Base-by-base conservation (phyloP, 2,888 invertebrate genomes). In the Bugulina stolonifera region DNA sequence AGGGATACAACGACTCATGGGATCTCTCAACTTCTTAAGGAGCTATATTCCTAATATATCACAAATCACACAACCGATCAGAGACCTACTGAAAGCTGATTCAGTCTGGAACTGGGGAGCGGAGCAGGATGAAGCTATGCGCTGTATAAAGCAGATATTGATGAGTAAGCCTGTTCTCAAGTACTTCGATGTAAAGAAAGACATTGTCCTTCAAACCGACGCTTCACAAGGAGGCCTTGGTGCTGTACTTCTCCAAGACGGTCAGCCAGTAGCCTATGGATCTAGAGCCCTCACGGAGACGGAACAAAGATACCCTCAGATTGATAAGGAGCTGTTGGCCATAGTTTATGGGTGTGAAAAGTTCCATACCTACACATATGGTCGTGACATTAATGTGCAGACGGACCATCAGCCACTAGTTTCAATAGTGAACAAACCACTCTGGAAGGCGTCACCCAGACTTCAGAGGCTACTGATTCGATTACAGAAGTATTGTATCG, bases 331-430 rank as follows among this genome's bases (percentile, higher is more conserved):
- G 35, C n/a, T 74, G 5, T 70, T 76, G 18, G 73, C 75, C n/a
- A 69, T 76, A 23, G 54, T 71, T 2, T 73, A 73, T 64, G 75
- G 73, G 5, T 73, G 73, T 35, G 57, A 72, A 27, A 73, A 72
- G 35, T 76, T 76, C 72, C 71, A 64, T 32, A 72, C 74, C 29
- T 76, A 76, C 27, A 72, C 71, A 18, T 76, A 71, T 71, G 76
- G 76, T 14, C 54, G 25, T 22, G 18, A 57, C 22, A 55, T 73
- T n/a, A 29, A 29, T 27, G 76, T 77, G 27, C 34, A 73, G 34
- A 74, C 73, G 54, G 76, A 76, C 58, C 75, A 76, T 57, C 73
- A 73, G 72, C 76, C 74, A 18, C 74, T 76, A 25, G 72, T 71
- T 25, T 35, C 29, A 23, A 73, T 76, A 35, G 22, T 71, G 0